A percentile compares a stretch with the other conserved stretches of the same genome.
phyloP scores from a whole-genome alignment of 2,888 invertebrate genomes.

The Rugalucina vietnamica region DNA sequence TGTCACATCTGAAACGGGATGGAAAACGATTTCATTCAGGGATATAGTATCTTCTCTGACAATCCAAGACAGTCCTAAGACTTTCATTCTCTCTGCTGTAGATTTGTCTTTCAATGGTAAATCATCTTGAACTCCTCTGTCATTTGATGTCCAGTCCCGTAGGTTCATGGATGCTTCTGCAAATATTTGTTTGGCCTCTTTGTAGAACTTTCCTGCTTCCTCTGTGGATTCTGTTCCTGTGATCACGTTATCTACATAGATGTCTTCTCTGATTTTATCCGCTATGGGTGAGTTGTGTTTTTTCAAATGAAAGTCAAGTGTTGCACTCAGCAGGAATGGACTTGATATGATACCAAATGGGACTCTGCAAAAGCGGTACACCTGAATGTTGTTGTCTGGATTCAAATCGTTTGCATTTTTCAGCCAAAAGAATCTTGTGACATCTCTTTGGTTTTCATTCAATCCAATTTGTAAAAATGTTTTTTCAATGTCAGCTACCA shows the following conservation, averaged over 20 bases:
- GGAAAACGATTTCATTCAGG: no score
- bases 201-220: not conserved
- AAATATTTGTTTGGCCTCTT: not conserved
- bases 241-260: conserved; percentile 1
- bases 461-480: conserved; percentile 31
- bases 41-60: not conserved
- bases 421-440: conserved; percentile 39
- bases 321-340: not conserved
- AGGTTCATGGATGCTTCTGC: conserved; percentile 17
- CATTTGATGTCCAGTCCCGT: conserved; percentile 21
- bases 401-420: not conserved
- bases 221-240: not conserved
- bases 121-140: not conserved
- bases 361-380: not conserved
- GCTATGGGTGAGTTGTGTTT: not conserved
- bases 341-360: not conserved
- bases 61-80: conserved; percentile 12
- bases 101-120: not conserved
- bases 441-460: conserved; percentile 3
- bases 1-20: not conserved
- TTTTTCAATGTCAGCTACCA: conserved; percentile 29
- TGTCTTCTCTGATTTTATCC: not conserved
- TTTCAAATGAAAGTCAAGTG: not conserved
- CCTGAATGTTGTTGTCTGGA: not conserved
- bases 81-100: not conserved